phyloP scores from a whole-genome alignment of 2,888 invertebrate species.

The Polydrusus tereticollis region DNA sequence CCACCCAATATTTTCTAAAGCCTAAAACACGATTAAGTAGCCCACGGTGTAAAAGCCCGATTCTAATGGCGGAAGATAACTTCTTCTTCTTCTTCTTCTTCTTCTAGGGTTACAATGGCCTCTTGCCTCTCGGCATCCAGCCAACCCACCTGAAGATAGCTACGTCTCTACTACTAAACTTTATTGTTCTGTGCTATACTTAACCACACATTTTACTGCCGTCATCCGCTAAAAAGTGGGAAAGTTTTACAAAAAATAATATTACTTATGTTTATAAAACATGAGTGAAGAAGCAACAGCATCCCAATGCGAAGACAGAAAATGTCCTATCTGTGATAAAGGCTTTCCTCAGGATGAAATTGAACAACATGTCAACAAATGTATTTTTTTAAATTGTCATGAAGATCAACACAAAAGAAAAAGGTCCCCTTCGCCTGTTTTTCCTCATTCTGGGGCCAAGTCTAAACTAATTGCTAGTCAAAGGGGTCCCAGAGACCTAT shows the following conservation, averaged over 20 bases:
- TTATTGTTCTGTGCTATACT: too few species aligned
- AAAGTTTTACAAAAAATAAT: too few species aligned
- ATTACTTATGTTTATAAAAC: not conserved
- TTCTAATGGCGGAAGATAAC: too few species aligned
- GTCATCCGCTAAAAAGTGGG: too few species aligned
- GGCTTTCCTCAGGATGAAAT: slow-evolving; percentile 69
- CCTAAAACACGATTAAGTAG: too few species aligned
- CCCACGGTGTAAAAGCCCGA: too few species aligned
- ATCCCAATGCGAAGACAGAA: not conserved
- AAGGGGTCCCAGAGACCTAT: slow-evolving; percentile 50
- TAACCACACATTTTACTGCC: not conserved
- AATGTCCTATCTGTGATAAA: slow-evolving; percentile 77
- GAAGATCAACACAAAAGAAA: slow-evolving; percentile 58
- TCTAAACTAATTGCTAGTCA: slow-evolving; percentile 51
- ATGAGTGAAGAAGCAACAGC: not conserved
- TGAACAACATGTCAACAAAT: slow-evolving; percentile 78
- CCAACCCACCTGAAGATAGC: too few species aligned
- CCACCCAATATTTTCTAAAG: too few species aligned
- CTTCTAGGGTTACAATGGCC: too few species aligned
- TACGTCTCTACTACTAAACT: too few species aligned
- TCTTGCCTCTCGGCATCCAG: too few species aligned
- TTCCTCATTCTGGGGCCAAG: slow-evolving; percentile 29
- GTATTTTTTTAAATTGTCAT: slow-evolving; percentile 75
- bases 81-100: too few species aligned
- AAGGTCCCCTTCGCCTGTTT: slow-evolving; percentile 57